Evolutionary conservation across 2,113 vertebrate species (phyloP), one percentile per base, ranked within the genome.

Genomic region (Corythoichthys intestinalis): DNA sequence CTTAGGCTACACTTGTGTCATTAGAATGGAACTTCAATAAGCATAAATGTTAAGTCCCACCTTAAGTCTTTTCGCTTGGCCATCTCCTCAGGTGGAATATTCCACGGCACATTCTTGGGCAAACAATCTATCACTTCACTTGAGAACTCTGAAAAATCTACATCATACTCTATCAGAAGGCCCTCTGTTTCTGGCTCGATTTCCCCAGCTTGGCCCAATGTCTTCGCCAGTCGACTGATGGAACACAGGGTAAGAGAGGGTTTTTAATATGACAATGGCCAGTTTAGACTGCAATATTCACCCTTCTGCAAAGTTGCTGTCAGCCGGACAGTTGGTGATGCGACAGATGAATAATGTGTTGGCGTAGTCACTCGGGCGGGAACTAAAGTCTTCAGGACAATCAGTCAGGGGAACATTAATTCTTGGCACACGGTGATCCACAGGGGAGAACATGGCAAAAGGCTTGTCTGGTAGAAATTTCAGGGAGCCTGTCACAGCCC

Each of bases 181-280:
- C 96, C 97, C 84, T 99, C 97, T 0, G 97, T 97, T 88, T 99
- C 97, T 0, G 97, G 96, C 72, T 99, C 96, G 0, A 99, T 98
- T 73, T 98, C 96, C 49, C 97, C 97, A 0, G 97, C 97, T 78
- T 97, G 94, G 1, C 97, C 97, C 68, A 99, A 92, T 6, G 94
- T 95, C 88, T 96, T 98, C 34, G 91, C 88, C 70, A 99, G 86
- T 11, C 85, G 91, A 79, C 97, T 99, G 70, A 79, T 56, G 58
- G 38, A 11, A 41, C 64, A 71, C 2, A 63, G 0, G 13, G 2
- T 62, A 2, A 38, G 9, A 4, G 4, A 53, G 4, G 39, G 10
- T 41, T 53, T 13, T 44, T 6, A 58, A 52, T 35, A 38, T 12
- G 5, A 44, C 10, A 2, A 0, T 1, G 10, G 14, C 14, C 5